Evolutionary conservation across 2,888 invertebrate species (phyloP), one percentile per base, ranked within the genome.

Genomic region (Andricus quercusramuli): DNA sequence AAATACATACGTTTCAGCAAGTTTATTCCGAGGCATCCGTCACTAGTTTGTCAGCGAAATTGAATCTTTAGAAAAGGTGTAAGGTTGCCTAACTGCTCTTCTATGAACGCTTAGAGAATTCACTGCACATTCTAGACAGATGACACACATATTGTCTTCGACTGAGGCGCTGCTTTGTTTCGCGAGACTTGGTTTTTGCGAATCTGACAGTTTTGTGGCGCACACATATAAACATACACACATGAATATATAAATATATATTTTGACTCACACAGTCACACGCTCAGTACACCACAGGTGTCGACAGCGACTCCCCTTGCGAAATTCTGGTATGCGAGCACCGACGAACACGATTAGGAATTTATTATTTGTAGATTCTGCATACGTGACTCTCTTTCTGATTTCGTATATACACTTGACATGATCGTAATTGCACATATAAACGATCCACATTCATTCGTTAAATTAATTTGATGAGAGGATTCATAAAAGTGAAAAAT

Each of bases 31-130:
- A 77, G 64, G 77, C 32, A 62, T 51, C 47, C 11, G 29, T 13
- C 22, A 22, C 59, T 70, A 83, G 79, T 79, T 37, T 56, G 78
- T 84, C 83, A 84, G 84, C 84, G 84, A 82, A 84, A 83, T 79
- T 82, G 65, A 78, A 84, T 82, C 79, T 82, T 79, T 83, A 83
- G 83, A 74, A 80, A 79, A 82, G 80, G 83, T 87, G 84, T 86
- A 85, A 86, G 87, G 87, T 90, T 90, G 89, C 90, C 88, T 88
- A 90, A 90, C 87, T 83, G 85, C 80, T 83, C 85, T 88, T 87
- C 88, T 90, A 87, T 89, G 88, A 88, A 88, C 83, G 86, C 86
- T 88, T 87, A 88, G 85, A 86, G 84, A 86, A 84, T 80, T 86
- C 85, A 83, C 67, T 83, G 83, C 76, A 80, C 88, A 89, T 88